Evolutionary conservation across 2,888 invertebrate genomes (phyloP), one percentile per base, ranked within the genome.

Genomic region (Sarcophaga subvicina): DNA sequence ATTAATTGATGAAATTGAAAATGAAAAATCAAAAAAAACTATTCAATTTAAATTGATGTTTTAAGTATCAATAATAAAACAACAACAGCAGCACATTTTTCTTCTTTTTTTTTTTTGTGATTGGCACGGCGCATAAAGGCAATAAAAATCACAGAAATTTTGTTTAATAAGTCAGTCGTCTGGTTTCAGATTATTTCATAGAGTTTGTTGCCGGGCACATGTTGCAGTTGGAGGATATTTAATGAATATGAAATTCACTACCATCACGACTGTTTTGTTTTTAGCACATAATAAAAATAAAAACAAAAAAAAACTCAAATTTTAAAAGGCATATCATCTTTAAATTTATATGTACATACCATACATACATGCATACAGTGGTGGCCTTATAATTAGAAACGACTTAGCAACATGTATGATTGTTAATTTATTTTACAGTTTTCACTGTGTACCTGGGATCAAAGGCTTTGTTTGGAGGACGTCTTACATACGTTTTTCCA

Each of bases 31-130:
- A 8, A 45, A 69, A 47, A 66, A 71, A 22, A 5, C 14, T 54
- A 5, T 49, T 64, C 64, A 75, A 64, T 75, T 75, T 64, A 60
- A 77, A 78, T 69, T 69, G 45, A 78, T 62, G 45, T 60, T 60
- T 37, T 8, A 60, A 60, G 62, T 78, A 69, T 45, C 69, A 60
- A 47, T 47, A 66, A 66, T 76, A 64, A 78, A 25, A 47, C n/a
- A 47, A 59, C 22, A 69, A 17, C 66, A 60, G 6, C 20, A 22
- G 10, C n/a, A 37, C 45, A 67, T 20, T 67, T 59, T 22, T 22
- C 59, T 60, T 67, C 17, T 6, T 37, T 37, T 37, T 37, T 25
- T 37, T 37, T 37, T 37, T 8, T 37, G 66, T 67, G 45, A 67
- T 37, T 67, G n/a, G 17, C 64, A 54, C 49, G 17, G 37, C 37